Evolutionary conservation across 1,140 invertebrate species (phyloP), one percentile per base, ranked within the genome.

Genomic region (Megalonaias nervosa): DNA sequence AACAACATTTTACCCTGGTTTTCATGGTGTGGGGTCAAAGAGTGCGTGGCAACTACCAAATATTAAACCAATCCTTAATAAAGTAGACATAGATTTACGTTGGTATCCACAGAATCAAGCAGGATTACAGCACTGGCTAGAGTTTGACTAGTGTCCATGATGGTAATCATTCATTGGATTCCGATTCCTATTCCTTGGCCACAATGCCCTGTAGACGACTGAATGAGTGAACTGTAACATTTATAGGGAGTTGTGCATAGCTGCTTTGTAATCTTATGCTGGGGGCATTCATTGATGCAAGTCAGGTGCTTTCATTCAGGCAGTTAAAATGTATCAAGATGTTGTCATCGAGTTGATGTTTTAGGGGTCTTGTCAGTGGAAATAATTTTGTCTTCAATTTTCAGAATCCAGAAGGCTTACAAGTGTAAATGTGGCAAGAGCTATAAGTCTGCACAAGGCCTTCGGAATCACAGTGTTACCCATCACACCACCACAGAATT

Each of bases 391-490:
- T 75, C 95, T 48, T 48, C 9, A 48, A 48, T 48, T 48, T 48
- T 48, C 38, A 48, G 95, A 91, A 92, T 95, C 82, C 93, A 93
- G 86, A 96, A 95, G 91, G 93, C 93, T 12, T 95, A 93, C 89
- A 94, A 94, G 87, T 96, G 95, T 90, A 93, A 94, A 85, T 96
- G 95, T 91, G 95, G 95, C 71, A 96, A 96, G 91, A 95, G 94
- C 87, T 96, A 96, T 91, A 95, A 95, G 88, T 95, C 95, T 66
- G 91, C 93, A 17, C 93, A 95, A 89, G 94, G 94, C 56, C 91
- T 96, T 81, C 95, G 94, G 84, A 94, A 93, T 82, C 95, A 96
- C 80, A 82, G 79, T 61, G 71, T 85, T 31, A 67, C 76, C 1
- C 85, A 89, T 68, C 90, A 91, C 72, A 74, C 81, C 4, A 78